phyloP scores from a whole-genome alignment of 2,888 invertebrate species.

The Cryptus viduatorius region DNA sequence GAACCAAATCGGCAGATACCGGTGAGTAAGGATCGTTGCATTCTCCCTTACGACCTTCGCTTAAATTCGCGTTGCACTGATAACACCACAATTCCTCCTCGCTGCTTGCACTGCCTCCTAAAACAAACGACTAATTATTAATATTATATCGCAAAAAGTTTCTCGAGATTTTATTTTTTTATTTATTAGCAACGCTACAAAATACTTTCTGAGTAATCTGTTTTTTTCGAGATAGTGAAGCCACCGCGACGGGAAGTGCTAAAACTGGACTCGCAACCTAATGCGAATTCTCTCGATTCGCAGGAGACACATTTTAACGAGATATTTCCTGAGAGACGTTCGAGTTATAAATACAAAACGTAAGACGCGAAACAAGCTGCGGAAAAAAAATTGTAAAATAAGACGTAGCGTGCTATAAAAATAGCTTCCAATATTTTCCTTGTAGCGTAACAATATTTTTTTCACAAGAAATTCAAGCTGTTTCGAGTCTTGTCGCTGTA shows the following conservation, averaged over 20 bases:
- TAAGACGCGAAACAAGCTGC: neutral
- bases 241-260: neutral
- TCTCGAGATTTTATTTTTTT: neutral
- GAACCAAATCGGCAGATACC: constrained; percentile 69
- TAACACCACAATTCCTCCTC: constrained; percentile 76
- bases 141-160: neutral
- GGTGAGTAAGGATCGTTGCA: constrained; percentile 78
- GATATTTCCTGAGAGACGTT: constrained; percentile 46
- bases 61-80: constrained; percentile 76
- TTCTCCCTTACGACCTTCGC: constrained; percentile 68
- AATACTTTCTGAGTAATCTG: neutral
- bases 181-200: neutral
- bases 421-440: neutral
- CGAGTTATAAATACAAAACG: constrained; percentile 10
- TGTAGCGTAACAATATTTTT: neutral
- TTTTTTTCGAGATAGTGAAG: constrained; percentile 2
- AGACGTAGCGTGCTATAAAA: neutral
- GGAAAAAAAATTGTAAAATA: neutral
- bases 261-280: neutral
- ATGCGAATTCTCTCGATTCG: neutral
- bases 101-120: constrained; percentile 42
- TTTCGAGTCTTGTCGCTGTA: neutral
- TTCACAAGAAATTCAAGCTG: neutral
- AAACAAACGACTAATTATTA: constrained; percentile 20
- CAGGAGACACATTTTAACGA: constrained; percentile 38